phyloP scores from a whole-genome alignment of 1,140 invertebrate genomes.

The Macrocentrus cingulum region DNA sequence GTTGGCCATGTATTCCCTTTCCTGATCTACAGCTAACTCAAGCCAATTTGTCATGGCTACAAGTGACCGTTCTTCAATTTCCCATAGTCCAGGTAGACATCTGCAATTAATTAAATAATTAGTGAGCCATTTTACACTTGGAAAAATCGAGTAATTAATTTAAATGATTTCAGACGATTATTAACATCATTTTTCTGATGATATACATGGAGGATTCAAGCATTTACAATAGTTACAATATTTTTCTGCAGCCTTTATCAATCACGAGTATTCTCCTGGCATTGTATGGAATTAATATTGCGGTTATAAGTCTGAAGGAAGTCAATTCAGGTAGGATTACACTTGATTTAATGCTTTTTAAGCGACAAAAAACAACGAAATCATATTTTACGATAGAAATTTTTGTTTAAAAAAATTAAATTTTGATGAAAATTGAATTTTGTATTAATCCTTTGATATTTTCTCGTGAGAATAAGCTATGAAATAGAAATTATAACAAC shows the following conservation, averaged over 20 bases:
- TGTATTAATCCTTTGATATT: too few relatives aligned
- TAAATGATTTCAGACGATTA: slow-evolving; percentile 44
- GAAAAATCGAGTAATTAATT: too few relatives aligned
- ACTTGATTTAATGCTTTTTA: not conserved
- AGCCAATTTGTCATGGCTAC: slow-evolving; percentile 50
- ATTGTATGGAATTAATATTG: slow-evolving; percentile 49
- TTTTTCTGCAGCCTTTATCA: slow-evolving; percentile 46
- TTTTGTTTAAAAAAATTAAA: too few relatives aligned
- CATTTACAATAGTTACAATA: slow-evolving; percentile 39
- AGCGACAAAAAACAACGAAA: too few relatives aligned
- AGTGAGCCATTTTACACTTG: too few relatives aligned
- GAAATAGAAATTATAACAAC: too few relatives aligned
- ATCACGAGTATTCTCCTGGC: slow-evolving; percentile 50
- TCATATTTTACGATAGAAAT: too few relatives aligned
- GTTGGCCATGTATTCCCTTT: slow-evolving; percentile 55
- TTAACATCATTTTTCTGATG: slow-evolving; percentile 46
- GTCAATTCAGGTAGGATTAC: slow-evolving; percentile 45
- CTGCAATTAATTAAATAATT: not conserved
- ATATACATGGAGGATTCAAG: slow-evolving; percentile 45
- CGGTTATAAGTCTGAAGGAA: slow-evolving; percentile 45
- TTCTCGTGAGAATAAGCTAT: too few relatives aligned
- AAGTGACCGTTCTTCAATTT: slow-evolving; percentile 49
- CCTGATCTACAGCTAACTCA: slow-evolving; percentile 49
- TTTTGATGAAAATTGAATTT: too few relatives aligned
- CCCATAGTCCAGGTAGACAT: slow-evolving; percentile 51